These are phyloP conservation scores for Heptranchias perlo DNA, from an alignment of 2,113 vertebrate species.

Conservation along the genomic window DNA sequence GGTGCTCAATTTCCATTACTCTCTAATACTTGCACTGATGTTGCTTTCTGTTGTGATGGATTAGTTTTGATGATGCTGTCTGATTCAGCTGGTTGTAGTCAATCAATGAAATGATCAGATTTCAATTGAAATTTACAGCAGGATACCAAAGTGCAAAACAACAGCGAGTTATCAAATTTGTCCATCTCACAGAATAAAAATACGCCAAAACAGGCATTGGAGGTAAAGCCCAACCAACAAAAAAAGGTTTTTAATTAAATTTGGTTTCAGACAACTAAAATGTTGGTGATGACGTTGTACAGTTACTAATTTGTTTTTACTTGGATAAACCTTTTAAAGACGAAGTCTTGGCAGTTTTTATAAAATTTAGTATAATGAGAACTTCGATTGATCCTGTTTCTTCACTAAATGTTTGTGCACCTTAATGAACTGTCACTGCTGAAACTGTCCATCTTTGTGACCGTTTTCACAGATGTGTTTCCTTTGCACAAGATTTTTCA, in stretches of 20 bases:
- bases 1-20: neutral
- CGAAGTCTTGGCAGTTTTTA: no score
- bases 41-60: neutral
- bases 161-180: neutral
- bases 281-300: no score
- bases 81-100: neutral
- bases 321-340: neutral
- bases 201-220: neutral
- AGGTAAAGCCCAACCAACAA: neutral
- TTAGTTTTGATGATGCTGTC: neutral
- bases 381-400: neutral
- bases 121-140: neutral
- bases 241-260: neutral
- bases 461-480: slow-evolving; percentile 75
- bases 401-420: neutral
- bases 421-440: neutral
- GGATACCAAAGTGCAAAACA: neutral
- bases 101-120: neutral
- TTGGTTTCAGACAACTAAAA: no score
- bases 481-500: slow-evolving; percentile 99
- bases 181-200: neutral
- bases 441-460: neutral
- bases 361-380: neutral
- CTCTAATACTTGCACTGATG: neutral
- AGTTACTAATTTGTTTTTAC: neutral